Percentiles rank a stretch among this genome's conserved stretches.
These are phyloP conservation scores for Meloidogyne exigua DNA, from an alignment of 1,140 invertebrate species.

Conservation along the genomic window DNA sequence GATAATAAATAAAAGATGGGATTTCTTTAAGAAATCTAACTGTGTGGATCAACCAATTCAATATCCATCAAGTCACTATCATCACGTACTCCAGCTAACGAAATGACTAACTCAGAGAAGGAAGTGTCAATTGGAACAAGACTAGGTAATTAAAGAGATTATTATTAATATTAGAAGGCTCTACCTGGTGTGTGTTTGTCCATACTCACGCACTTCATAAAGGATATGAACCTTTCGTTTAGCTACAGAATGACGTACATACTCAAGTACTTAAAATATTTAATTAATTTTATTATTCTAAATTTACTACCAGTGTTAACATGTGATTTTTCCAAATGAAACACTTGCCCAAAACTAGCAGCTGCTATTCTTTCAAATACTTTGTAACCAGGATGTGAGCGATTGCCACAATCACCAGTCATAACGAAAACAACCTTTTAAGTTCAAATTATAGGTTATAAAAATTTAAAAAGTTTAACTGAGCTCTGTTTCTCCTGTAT, in stretches of 20 bases:
- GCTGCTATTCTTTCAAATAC: constrained; percentile 74
- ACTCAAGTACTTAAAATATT: constrained; percentile 40
- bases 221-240: constrained; percentile 48
- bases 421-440: constrained; percentile 75
- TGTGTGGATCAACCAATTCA: constrained; percentile 54
- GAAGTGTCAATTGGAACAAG: constrained; percentile 53
- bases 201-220: constrained; percentile 57
- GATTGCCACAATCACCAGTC: constrained; percentile 74
- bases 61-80: constrained; percentile 61
- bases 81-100: constrained; percentile 56
- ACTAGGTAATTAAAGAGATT: not conserved
- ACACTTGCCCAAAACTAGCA: constrained; percentile 75
- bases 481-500: constrained; percentile 73
- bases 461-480: constrained; percentile 14
- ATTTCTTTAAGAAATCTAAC: constrained; percentile 26
- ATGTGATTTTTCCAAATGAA: constrained; percentile 73
- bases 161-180: not conserved
- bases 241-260: not conserved
- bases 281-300: constrained; percentile 55
- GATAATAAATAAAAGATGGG: constrained; percentile 19
- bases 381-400: constrained; percentile 67
- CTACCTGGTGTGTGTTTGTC: constrained; percentile 42
- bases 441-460: too few species aligned
- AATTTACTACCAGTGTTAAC: constrained; percentile 69
- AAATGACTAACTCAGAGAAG: constrained; percentile 58